A percentile compares a stretch with the other conserved stretches of the same genome.
phyloP scores from a whole-genome alignment of 2,888 invertebrate genomes.

The Mystacides longicornis region DNA sequence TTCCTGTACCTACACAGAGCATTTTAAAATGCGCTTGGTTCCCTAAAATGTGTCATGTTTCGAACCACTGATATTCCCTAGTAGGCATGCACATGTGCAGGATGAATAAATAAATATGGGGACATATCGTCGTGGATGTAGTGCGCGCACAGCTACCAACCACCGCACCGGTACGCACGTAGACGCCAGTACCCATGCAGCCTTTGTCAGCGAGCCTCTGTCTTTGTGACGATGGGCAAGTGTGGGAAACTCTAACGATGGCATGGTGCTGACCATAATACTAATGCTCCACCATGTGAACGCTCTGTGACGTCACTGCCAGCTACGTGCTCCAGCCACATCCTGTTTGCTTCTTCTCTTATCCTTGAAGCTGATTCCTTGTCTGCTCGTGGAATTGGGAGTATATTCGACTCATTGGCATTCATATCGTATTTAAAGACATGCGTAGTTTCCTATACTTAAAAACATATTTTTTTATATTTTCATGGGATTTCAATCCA shows the following conservation, averaged over 20 bases:
- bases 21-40: no score
- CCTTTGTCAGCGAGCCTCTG: background rate
- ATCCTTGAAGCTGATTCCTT: background rate
- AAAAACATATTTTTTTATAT: no score
- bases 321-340: background rate
- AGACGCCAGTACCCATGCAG: background rate
- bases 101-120: conserved; percentile 1
- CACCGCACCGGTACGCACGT: no score
- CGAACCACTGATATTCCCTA: no score
- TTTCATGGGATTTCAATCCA: no score
- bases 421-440: background rate
- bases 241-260: conserved; percentile 1
- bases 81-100: background rate
- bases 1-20: no score
- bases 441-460: no score
- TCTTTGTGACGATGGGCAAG: background rate
- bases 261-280: background rate
- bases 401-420: background rate
- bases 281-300: background rate
- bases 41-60: no score
- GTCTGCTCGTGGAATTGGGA: background rate
- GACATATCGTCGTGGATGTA: background rate
- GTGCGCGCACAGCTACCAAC: background rate
- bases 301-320: background rate
- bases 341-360: background rate